Evolutionary conservation across 2,888 invertebrate species (phyloP), one percentile per base, ranked within the genome.

Genomic region (Synergus gifuensis): DNA sequence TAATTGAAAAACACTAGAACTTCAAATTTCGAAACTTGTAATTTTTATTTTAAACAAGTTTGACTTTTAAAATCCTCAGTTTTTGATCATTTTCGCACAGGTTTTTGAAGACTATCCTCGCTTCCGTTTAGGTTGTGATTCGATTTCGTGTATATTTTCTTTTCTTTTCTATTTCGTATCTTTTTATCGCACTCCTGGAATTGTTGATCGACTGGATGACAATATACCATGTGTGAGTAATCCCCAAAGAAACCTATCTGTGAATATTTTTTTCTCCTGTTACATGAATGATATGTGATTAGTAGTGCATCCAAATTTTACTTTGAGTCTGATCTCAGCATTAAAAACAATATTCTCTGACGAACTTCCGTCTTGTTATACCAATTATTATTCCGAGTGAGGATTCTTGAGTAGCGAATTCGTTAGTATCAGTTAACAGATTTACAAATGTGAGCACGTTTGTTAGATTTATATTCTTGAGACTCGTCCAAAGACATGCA

Each of bases 141-240:
- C 73, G 44, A 78, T 79, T 49, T 80, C 78, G 80, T 78, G 22
- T 63, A 79, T 69, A 40, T 82, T 80, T 79, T 83, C 83, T 78
- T 81, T 85, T 85, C 80, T 79, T 81, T 86, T 83, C 82, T 82
- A 86, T 88, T 87, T 88, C 85, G 87, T 86, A 86, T 89, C 85
- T 88, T 86, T 90, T 90, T 89, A 91, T 90, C 90, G 91, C 91
- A 91, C 90, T 89, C 89, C 89, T 89, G 92, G 92, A 91, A 91
- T 91, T 90, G 90, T 92, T 91, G 91, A 90, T 91, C 92, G 87
- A 88, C 91, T 91, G 91, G 92, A 92, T 90, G 88, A 90, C 89
- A 89, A 90, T 90, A 87, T 85, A 85, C 87, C 82, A 88, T 88
- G 91, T 90, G 92, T 91, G 91, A 92, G 92, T 92, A 92, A 92